A percentile compares a stretch with the other conserved stretches of the same genome.
phyloP scores from a whole-genome alignment of 64 coral and sea anemone species.

The Montipora cactus region DNA sequence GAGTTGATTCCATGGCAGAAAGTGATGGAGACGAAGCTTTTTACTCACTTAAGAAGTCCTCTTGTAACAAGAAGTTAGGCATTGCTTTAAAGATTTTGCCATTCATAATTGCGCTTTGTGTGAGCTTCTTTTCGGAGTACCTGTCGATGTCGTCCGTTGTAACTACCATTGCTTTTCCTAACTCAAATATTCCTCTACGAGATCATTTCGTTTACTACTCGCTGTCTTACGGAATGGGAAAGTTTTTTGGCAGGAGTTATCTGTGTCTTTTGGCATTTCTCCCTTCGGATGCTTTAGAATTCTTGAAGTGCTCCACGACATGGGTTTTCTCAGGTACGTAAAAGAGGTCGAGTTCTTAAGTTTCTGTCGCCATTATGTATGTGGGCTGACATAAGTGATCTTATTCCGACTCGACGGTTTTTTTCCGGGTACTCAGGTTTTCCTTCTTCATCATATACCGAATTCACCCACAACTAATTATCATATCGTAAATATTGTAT shows the following conservation, averaged over 20 bases:
- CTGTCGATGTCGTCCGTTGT: conserved; percentile 63
- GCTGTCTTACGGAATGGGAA: conserved; percentile 73
- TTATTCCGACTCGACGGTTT: too few species aligned
- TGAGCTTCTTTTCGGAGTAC: conserved; percentile 79
- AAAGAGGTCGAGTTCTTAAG: not conserved
- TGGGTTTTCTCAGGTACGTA: conserved; percentile 75
- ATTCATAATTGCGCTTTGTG: conserved; percentile 64
- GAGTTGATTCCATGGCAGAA: not conserved
- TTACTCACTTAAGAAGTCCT: not conserved
- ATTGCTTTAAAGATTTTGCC: conserved; percentile 60
- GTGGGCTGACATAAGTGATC: too few species aligned
- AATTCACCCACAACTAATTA: too few species aligned
- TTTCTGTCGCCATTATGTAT: too few species aligned
- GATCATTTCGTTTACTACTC: conserved; percentile 83
- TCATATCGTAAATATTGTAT: too few species aligned
- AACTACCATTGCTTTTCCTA: conserved; percentile 79
- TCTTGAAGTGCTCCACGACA: conserved; percentile 60
- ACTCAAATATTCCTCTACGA: conserved; percentile 43
- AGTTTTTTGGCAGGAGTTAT: conserved; percentile 80
- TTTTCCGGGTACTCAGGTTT: too few species aligned
- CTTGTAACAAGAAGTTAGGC: conserved; percentile 38
- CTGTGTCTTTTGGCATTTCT: conserved; percentile 67
- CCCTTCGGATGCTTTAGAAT: not conserved
- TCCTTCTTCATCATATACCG: too few species aligned
- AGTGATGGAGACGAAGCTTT: not conserved